Conservation (phyloP, 2,888 invertebrate species). For the Macaria notata region DNA sequence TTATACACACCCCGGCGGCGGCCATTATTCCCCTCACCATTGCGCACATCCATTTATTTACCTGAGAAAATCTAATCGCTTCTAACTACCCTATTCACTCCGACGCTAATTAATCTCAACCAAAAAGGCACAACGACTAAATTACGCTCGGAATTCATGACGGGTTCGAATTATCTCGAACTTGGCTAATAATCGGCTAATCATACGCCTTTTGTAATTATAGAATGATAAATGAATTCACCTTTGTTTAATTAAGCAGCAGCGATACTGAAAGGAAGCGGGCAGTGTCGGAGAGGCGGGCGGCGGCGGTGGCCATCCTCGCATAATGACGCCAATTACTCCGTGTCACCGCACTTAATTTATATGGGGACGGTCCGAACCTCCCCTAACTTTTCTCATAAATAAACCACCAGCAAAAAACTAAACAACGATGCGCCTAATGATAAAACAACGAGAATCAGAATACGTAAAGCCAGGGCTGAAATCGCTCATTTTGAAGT, state of each 20-base stretch:
- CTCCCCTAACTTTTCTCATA: constrained; percentile 63
- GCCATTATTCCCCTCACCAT: constrained; percentile 46
- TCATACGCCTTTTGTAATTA: constrained; percentile 48
- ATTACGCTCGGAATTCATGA: constrained; percentile 49
- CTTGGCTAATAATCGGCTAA: constrained; percentile 42
- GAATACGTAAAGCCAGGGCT: background rate
- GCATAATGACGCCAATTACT: constrained; percentile 67
- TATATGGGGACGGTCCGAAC: constrained; percentile 56
- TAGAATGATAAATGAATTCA: constrained; percentile 46
- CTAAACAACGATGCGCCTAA: constrained; percentile 43
- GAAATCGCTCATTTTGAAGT: too few relatives aligned
- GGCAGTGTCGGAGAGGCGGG: constrained; percentile 33
- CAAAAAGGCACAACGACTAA: constrained; percentile 44
- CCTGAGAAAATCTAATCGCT: constrained; percentile 38
- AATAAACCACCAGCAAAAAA: constrained; percentile 60
- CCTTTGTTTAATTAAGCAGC: constrained; percentile 46
- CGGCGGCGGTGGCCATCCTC: constrained; percentile 45
- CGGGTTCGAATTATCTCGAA: constrained; percentile 43
- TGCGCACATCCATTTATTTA: constrained; percentile 43
- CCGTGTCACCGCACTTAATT: constrained; percentile 62
- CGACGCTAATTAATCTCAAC: constrained; percentile 50
- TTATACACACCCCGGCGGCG: constrained; percentile 39
- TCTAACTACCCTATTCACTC: constrained; percentile 41
- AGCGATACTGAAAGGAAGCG: constrained; percentile 40
- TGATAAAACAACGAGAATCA: constrained; percentile 34